Evolutionary conservation across 2,888 invertebrate species (phyloP), one percentile per base, ranked within the genome.

Genomic region (Aromia moschata): DNA sequence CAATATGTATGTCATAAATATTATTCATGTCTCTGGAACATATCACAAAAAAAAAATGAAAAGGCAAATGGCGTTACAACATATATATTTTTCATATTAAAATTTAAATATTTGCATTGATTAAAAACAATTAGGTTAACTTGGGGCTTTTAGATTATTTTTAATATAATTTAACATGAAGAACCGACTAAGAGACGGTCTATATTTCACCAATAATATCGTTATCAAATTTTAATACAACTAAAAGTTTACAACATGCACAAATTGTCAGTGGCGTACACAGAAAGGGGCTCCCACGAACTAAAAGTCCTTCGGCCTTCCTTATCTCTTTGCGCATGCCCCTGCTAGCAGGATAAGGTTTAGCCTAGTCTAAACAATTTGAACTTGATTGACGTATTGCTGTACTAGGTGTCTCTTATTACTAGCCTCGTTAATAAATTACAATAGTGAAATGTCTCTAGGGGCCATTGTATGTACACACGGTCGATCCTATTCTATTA

Each of bases 341-440:
- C 10, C 49, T 3, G 2, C 15, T 25, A 47, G 36, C 33, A 47
- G 37, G n/a, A 30, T 45, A 58, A 53, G 38, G 45, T 45, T 31
- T 38, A 41, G 57, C 67, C 65, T 70, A 70, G 58, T 67, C 70
- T 71, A 74, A 64, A 72, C 65, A 72, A 74, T 74, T 77, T 77
- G 77, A 76, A 77, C 74, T 76, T 71, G 73, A 65, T 69, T 62
- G 67, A 70, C 66, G 73, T 77, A 78, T 78, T 77, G 76, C 77
- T 77, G 76, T 69, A 72, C 75, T 72, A 74, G 62, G 62, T 67
- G 55, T 60, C 38, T 45, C 59, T 64, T 64, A 65, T 61, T 57
- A 46, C 62, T 65, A 62, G 58, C 52, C 65, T 69, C 58, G 62
- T 70, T 59, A 61, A 62, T 64, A 66, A 64, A 62, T 66, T 62